These are phyloP conservation scores for Oligia strigilis DNA, from an alignment of 2,888 invertebrate species.

Conservation along the genomic window DNA sequence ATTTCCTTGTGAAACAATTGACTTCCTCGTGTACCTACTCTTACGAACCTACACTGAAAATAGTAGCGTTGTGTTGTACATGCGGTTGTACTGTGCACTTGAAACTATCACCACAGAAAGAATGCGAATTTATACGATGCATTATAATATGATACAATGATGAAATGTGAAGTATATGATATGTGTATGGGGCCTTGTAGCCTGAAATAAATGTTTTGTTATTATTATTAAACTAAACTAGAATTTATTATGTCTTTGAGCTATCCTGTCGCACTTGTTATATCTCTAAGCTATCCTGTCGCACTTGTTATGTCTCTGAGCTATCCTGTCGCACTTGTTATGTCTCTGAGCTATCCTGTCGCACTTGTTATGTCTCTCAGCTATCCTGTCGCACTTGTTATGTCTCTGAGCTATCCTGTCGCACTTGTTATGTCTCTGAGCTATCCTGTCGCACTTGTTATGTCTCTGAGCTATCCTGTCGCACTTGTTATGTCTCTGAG, in stretches of 20 bases:
- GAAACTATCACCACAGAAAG: slow-evolving; percentile 4
- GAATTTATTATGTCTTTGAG: not conserved
- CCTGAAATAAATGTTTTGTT: not conserved
- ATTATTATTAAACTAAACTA: not conserved
- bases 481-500: too few relatives aligned
- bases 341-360: not conserved
- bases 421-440: too few relatives aligned
- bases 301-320: not conserved
- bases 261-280: too few relatives aligned
- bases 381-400: not conserved
- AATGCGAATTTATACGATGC: not conserved
- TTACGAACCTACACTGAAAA: not conserved
- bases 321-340: not conserved
- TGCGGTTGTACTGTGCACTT: not conserved
- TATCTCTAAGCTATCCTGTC: too few relatives aligned
- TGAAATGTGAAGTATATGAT: not conserved
- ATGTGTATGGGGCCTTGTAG: not conserved
- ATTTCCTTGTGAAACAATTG: slow-evolving; percentile 50
- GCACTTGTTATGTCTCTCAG: too few relatives aligned
- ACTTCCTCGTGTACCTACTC: slow-evolving; percentile 3
- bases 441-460: too few relatives aligned
- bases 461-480: too few relatives aligned
- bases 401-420: not conserved
- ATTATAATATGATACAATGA: not conserved
- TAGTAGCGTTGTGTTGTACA: not conserved